Conservation (phyloP, 2,797 vertebrate species). For the Calcarius lapponicus region DNA sequence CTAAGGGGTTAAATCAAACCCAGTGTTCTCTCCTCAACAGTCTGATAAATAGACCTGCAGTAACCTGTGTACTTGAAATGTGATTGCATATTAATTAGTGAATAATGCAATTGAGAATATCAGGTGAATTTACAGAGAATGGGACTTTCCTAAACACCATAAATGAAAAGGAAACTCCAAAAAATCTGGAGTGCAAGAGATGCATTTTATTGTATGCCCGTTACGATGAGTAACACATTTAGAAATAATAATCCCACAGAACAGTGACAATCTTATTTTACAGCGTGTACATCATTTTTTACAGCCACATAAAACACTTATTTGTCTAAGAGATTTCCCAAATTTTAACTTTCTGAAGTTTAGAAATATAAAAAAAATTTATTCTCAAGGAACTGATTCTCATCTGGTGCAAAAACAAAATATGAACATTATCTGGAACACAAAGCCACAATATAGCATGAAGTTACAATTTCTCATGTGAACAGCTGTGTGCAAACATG, state of each 20-base stretch:
- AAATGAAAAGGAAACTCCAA: slow-evolving; percentile 68
- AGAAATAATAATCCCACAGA: slow-evolving; percentile 84
- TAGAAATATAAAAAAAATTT: slow-evolving; percentile 82
- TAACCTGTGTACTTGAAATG: background rate
- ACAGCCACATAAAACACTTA: slow-evolving; percentile 83
- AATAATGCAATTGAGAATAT: background rate
- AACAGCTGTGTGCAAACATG: slow-evolving; percentile 80
- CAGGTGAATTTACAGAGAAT: background rate
- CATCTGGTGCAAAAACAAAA: slow-evolving; percentile 83
- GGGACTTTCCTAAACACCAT: background rate
- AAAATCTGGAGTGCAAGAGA: slow-evolving; percentile 79
- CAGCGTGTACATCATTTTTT: slow-evolving; percentile 85
- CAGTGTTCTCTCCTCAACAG: background rate
- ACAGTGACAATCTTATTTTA: slow-evolving; percentile 85
- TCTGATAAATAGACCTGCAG: background rate
- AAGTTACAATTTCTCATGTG: slow-evolving; percentile 78
- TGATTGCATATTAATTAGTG: background rate
- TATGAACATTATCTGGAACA: slow-evolving; percentile 78
- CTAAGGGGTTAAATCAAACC: background rate
- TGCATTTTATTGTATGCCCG: slow-evolving; percentile 84
- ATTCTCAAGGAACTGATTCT: slow-evolving; percentile 82
- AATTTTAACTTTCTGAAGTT: slow-evolving; percentile 79
- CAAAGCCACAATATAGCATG: slow-evolving; percentile 81
- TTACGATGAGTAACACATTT: slow-evolving; percentile 83
- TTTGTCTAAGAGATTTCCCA: slow-evolving; percentile 77